These are phyloP conservation scores for Fragum whitleyi DNA, from an alignment of 2,888 invertebrate species.

Conservation along the genomic window DNA sequence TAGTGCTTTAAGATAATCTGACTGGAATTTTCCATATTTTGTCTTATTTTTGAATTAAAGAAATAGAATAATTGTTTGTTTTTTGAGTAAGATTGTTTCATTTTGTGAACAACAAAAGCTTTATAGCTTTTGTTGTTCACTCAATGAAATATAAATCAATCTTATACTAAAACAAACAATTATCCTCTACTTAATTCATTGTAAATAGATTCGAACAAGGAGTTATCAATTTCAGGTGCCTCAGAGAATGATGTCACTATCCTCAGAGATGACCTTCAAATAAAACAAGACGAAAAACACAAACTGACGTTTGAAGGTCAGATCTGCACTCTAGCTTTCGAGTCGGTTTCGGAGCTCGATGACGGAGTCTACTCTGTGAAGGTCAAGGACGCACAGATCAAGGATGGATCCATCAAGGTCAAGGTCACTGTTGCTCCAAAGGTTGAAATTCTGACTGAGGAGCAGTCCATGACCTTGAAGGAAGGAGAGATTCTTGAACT, in stretches of 20 bases:
- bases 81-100: no score
- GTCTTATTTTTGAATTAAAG: no score
- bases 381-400: slow-evolving; percentile 14
- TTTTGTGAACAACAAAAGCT: no score
- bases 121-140: no score
- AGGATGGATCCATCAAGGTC: slow-evolving; percentile 14
- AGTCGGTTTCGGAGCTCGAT: slow-evolving; percentile 5
- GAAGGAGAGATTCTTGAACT: slow-evolving; percentile 36
- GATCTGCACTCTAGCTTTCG: slow-evolving; percentile 15
- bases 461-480: slow-evolving; percentile 9
- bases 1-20: no score
- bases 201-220: no score
- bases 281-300: slow-evolving; percentile 11
- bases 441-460: slow-evolving; percentile 17
- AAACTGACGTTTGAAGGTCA: slow-evolving; percentile 32
- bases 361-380: slow-evolving; percentile 13
- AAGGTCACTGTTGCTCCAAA: slow-evolving; percentile 8
- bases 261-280: slow-evolving; percentile 3
- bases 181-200: no score
- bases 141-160: no score
- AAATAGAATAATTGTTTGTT: no score
- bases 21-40: no score
- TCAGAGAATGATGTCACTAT: slow-evolving; percentile 8
- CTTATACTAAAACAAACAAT: no score
- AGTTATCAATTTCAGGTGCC: slow-evolving; percentile 18